phyloP scores from a whole-genome alignment of 2,113 vertebrate species.

The Tricholaema leucomelas region DNA sequence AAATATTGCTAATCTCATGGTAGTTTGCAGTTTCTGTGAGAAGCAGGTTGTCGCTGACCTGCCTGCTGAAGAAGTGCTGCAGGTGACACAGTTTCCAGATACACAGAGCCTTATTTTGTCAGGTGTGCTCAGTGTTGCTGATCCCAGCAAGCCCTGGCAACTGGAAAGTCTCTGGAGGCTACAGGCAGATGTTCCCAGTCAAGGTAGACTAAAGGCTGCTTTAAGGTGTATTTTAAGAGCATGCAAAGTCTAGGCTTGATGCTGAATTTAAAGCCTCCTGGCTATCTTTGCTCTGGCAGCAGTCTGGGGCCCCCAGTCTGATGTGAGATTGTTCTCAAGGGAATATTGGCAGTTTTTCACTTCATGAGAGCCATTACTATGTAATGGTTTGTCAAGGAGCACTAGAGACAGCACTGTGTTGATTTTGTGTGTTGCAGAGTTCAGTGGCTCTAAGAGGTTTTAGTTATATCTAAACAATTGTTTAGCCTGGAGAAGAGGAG shows the following conservation, averaged over 20 bases:
- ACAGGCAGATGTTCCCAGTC: fast-evolving
- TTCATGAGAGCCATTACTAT: neutral
- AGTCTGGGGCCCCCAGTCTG: neutral
- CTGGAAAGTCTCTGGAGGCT: neutral
- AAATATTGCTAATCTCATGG: neutral
- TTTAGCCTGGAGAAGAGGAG: no score
- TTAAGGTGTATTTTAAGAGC: neutral
- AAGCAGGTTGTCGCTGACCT: neutral
- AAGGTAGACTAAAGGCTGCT: neutral
- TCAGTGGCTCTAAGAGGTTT: neutral
- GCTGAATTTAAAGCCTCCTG: neutral
- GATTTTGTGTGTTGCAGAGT: neutral
- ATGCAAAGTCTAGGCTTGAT: neutral
- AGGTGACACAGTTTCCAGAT: neutral
- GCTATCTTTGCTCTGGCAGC: neutral
- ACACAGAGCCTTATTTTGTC: fast-evolving
- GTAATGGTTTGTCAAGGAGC: neutral
- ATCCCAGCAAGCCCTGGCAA: neutral
- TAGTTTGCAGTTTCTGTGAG: neutral
- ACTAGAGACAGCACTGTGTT: neutral
- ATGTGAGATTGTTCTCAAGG: neutral
- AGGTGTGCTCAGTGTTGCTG: neutral
- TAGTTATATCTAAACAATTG: neutral
- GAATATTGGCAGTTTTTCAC: neutral
- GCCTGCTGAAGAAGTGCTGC: neutral